Percentiles rank a stretch among this genome's conserved stretches.
These are phyloP conservation scores for Enteromius mattozi DNA, from an alignment of 2,797 vertebrate species.

Conservation along the genomic window DNA sequence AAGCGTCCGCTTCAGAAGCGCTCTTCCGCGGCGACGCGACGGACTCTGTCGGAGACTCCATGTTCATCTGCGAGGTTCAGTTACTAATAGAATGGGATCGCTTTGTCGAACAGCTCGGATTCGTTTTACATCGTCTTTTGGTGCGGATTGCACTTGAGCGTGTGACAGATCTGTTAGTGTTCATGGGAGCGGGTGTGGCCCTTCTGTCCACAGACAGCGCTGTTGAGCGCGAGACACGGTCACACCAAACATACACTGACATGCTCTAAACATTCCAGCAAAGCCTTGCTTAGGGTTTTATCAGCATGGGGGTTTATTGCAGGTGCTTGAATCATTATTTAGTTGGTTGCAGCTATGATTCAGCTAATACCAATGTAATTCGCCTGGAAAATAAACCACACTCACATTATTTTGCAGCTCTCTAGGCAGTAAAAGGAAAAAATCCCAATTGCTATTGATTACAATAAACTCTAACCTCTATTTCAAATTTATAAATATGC, in stretches of 20 bases:
- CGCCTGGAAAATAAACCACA: neutral
- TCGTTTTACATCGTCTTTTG: constrained; percentile 45
- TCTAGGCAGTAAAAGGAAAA: neutral
- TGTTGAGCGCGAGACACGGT: constrained; percentile 71
- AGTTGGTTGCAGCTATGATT: neutral
- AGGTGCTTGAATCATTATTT: neutral
- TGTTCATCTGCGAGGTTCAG: constrained; percentile 62
- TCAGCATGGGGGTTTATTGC: neutral
- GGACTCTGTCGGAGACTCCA: constrained; percentile 83
- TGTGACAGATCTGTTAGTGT: constrained; percentile 65
- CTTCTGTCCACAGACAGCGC: constrained; percentile 82
- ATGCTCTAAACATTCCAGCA: constrained; percentile 24
- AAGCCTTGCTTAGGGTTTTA: neutral
- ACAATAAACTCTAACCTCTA: neutral
- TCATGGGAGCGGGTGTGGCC: constrained; percentile 60
- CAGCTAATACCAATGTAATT: neutral
- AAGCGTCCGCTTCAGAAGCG: constrained; percentile 76
- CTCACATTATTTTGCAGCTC: neutral
- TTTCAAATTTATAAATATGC: neutral
- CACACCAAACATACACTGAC: constrained; percentile 32
- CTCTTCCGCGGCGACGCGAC: constrained; percentile 80
- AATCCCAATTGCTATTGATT: neutral
- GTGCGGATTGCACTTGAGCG: constrained; percentile 62
- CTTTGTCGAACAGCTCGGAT: constrained; percentile 14
- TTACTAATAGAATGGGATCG: constrained; percentile 13